Evolutionary conservation across 2,113 vertebrate species (phyloP).

Genomic region (Chunga burmeisteri): DNA sequence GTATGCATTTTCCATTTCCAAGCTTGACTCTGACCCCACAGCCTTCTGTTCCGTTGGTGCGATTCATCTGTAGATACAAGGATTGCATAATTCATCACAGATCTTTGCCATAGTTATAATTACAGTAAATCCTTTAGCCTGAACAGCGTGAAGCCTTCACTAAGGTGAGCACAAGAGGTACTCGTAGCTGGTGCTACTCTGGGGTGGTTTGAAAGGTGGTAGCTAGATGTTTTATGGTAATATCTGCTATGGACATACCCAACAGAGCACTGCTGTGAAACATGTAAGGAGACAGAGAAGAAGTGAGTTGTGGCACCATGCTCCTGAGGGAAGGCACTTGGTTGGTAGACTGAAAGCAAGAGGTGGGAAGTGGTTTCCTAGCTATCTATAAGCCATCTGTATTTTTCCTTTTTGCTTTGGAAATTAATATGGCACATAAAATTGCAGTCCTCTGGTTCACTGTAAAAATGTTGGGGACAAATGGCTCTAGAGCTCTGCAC

Average conservation of each 20-base stretch:
- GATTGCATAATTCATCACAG: background rate
- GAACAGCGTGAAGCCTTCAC: background rate
- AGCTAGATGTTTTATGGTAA: background rate
- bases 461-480: background rate
- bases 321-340: background rate
- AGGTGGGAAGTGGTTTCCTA: background rate
- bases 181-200: background rate
- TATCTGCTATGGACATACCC: background rate
- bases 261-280: background rate
- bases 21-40: background rate
- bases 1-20: conserved; percentile 26
- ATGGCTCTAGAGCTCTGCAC: background rate
- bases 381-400: background rate
- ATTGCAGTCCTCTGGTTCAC: background rate
- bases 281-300: background rate
- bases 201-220: background rate
- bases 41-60: background rate
- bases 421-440: background rate
- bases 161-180: background rate
- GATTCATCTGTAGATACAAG: conserved; percentile 14
- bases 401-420: background rate
- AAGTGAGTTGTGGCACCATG: background rate
- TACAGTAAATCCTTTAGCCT: background rate
- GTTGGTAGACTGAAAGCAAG: background rate
- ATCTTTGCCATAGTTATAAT: background rate